A percentile compares a stretch with the other conserved stretches of the same genome.
These are phyloP conservation scores for Trachythela sp. DNA, from an alignment of 64 coral and sea anemone genomes.

Conservation along the genomic window DNA sequence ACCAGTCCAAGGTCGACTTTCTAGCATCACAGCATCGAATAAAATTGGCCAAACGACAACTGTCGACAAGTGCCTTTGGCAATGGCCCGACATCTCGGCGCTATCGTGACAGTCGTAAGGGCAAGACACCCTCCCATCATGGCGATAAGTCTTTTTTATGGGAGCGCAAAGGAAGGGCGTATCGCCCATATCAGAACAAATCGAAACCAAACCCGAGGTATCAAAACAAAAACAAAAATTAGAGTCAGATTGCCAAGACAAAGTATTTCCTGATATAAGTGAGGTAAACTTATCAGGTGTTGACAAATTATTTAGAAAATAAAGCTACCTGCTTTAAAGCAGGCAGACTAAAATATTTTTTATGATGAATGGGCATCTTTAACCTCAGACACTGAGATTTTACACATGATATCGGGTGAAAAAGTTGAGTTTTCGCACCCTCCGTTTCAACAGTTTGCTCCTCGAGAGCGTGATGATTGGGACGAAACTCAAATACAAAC, in stretches of 20 bases:
- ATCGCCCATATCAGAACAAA: background rate
- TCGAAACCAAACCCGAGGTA: background rate
- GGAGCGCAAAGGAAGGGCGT: background rate
- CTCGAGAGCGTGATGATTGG: background rate
- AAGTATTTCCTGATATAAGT: background rate
- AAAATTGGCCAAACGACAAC: background rate
- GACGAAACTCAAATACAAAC: background rate
- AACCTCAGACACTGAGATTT: background rate
- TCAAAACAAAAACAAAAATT: background rate
- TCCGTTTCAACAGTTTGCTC: background rate
- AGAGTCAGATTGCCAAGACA: background rate
- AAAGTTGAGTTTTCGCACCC: background rate
- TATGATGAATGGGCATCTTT: background rate
- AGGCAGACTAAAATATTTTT: background rate
- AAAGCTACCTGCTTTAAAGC: background rate
- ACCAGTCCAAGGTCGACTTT: background rate
- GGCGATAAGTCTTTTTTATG: background rate
- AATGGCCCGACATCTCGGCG: background rate
- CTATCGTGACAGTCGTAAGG: background rate
- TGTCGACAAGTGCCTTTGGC: background rate
- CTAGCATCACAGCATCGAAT: background rate
- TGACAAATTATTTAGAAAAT: no score
- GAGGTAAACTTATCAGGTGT: no score
- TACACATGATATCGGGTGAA: background rate
- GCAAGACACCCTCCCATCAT: background rate